These are phyloP conservation scores for Dendrolimus punctatus DNA, from an alignment of 1,140 invertebrate genomes.

Conservation along the genomic window DNA sequence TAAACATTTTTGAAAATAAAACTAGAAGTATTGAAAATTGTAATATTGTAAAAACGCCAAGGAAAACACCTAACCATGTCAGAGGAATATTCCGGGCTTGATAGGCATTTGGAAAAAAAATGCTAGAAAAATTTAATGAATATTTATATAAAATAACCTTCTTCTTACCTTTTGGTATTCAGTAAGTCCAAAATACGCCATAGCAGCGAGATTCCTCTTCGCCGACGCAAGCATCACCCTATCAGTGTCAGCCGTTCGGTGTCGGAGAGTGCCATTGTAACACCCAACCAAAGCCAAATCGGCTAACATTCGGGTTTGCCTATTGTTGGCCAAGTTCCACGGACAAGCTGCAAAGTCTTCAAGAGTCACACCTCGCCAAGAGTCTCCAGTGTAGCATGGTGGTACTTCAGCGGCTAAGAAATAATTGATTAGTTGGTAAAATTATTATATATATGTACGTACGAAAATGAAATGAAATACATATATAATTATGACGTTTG, in stretches of 20 bases:
- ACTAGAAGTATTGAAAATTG: too few species aligned
- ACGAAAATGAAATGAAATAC: too few species aligned
- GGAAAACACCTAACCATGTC: too few species aligned
- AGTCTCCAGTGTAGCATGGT: slow-evolving; percentile 80
- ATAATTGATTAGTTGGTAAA: not conserved
- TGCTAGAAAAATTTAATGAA: not conserved
- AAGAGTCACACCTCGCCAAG: slow-evolving; percentile 78
- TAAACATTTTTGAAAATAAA: too few species aligned
- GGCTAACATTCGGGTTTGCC: slow-evolving; percentile 98
- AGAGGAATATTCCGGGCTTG: not conserved
- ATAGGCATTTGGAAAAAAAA: not conserved
- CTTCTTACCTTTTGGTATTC: slow-evolving; percentile 89
- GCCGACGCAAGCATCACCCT: slow-evolving; percentile 95
- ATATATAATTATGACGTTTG: too few species aligned
- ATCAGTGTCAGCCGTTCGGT: slow-evolving; percentile 88
- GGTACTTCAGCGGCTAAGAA: slow-evolving; percentile 79
- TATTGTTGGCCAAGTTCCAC: slow-evolving; percentile 94
- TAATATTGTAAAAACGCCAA: too few species aligned
- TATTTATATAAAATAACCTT: not conserved
- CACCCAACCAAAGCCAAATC: slow-evolving; percentile 95
- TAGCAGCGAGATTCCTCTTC: slow-evolving; percentile 93
- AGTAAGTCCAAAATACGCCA: slow-evolving; percentile 98
- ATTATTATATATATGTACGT: too few species aligned
- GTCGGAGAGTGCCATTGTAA: slow-evolving; percentile 89
- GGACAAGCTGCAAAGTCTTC: slow-evolving; percentile 92